Evolutionary conservation across 2,888 invertebrate species (phyloP).

Genomic region (Drosophila peninsularis): DNA sequence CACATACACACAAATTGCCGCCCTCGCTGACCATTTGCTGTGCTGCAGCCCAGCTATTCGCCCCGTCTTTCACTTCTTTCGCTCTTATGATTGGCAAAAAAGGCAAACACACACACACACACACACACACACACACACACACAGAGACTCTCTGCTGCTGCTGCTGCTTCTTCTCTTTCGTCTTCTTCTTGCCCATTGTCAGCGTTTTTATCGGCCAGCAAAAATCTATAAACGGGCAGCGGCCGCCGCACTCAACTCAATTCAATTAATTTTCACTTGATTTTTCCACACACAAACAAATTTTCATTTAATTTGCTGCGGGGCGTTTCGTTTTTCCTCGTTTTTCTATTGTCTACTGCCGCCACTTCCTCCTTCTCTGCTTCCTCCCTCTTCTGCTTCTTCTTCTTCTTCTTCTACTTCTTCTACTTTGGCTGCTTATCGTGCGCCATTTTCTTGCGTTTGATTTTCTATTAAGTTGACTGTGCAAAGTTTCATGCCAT

Average conservation of each 20-base stretch:
- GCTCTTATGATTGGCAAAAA: constrained; percentile 79
- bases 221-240: constrained; percentile 74
- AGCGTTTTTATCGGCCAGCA: constrained; percentile 48
- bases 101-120: constrained; percentile 33
- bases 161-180: not conserved
- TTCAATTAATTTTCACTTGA: constrained; percentile 84
- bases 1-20: constrained; percentile 29
- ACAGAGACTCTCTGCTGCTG: not conserved
- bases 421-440: constrained; percentile 52
- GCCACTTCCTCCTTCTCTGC: not conserved
- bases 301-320: constrained; percentile 76
- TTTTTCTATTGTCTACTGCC: not conserved
- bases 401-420: constrained; percentile 5
- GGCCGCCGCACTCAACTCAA: constrained; percentile 81
- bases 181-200: constrained; percentile 11
- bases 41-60: constrained; percentile 38
- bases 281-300: constrained; percentile 73
- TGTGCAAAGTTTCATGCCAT: constrained; percentile 22
- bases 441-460: constrained; percentile 71
- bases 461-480: constrained; percentile 73
- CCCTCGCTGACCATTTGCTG: constrained; percentile 64
- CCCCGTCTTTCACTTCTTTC: constrained; percentile 30
- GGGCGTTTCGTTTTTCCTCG: constrained; percentile 40
- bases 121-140: constrained; percentile 26
- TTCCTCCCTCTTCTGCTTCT: constrained; percentile 1